A percentile compares a stretch with the other conserved stretches of the same genome.
These are phyloP conservation scores for Lynx canadensis DNA, from an alignment of 2,113 vertebrate species.

Conservation along the genomic window DNA sequence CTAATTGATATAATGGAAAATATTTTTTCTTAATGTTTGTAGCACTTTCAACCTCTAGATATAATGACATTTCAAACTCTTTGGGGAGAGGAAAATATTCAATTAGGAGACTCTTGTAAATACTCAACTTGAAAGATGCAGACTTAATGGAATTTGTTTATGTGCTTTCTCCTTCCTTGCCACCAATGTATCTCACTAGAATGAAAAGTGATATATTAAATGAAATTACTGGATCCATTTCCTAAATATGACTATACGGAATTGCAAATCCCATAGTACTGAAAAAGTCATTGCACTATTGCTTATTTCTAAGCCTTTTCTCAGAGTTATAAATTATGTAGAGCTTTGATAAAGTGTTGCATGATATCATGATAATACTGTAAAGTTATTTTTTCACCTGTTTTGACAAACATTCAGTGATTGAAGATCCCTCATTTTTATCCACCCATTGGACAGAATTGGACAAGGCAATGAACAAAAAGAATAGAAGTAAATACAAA, in stretches of 20 bases:
- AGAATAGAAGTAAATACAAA: background rate
- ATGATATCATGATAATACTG: background rate
- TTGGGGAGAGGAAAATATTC: conserved; percentile 35
- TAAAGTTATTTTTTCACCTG: background rate
- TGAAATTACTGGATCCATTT: conserved; percentile 39
- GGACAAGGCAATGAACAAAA: background rate
- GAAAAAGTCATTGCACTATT: background rate
- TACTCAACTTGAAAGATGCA: background rate
- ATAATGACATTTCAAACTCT: conserved; percentile 54
- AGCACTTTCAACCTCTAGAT: background rate
- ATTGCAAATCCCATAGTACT: background rate
- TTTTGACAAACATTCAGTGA: background rate
- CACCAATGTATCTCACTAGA: background rate
- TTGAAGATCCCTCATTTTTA: background rate
- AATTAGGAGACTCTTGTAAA: conserved; percentile 48
- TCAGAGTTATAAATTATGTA: background rate
- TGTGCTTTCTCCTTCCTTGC: background rate
- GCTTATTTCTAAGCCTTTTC: background rate
- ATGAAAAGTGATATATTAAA: conserved; percentile 38
- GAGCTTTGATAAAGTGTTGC: background rate
- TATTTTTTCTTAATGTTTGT: conserved; percentile 5
- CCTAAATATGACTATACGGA: background rate
- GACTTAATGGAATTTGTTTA: conserved; percentile 22
- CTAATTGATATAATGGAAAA: conserved; percentile 51
- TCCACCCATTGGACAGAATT: background rate